A percentile compares a stretch with the other conserved stretches of the same genome.
Conservation (phyloP, 2,797 vertebrate species). For the Pangasius larnaudii region DNA sequence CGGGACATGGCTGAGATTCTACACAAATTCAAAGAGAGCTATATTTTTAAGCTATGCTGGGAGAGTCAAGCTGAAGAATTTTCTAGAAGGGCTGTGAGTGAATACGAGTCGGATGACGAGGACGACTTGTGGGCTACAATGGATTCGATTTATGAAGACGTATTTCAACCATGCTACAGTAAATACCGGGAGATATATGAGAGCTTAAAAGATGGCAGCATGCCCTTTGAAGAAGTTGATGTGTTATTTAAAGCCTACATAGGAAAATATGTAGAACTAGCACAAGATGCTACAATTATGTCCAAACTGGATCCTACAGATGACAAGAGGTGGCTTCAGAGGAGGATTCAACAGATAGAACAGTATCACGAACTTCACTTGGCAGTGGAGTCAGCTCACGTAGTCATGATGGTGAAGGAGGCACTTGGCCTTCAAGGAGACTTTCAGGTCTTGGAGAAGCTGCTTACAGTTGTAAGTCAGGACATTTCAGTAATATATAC, state of each 20-base stretch:
- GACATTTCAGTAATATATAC: background rate
- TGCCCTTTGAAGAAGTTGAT: conserved; percentile 80
- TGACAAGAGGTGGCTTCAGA: conserved; percentile 75
- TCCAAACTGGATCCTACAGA: conserved; percentile 60
- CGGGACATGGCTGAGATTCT: conserved; percentile 69
- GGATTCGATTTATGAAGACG: conserved; percentile 20
- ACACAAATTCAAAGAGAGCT: conserved; percentile 74
- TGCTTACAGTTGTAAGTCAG: conserved; percentile 82
- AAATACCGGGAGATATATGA: conserved; percentile 71
- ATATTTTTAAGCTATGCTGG: conserved; percentile 84
- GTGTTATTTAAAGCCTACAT: conserved; percentile 75
- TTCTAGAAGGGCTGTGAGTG: background rate
- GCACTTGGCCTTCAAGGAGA: conserved; percentile 83
- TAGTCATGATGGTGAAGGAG: conserved; percentile 80
- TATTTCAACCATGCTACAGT: conserved; percentile 72
- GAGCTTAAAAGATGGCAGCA: conserved; percentile 75
- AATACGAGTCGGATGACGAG: fast-evolving
- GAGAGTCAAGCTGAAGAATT: conserved; percentile 64
- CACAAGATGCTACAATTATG: conserved; percentile 75
- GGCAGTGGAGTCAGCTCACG: conserved; percentile 80
- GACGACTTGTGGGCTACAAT: conserved; percentile 51
- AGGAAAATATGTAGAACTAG: conserved; percentile 75
- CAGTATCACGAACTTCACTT: conserved; percentile 90
- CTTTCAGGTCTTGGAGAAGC: conserved; percentile 80
- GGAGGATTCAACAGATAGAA: conserved; percentile 82